These are phyloP conservation scores for Halichoerus grypus DNA, from an alignment of 2,113 vertebrate genomes.

Conservation along the genomic window DNA sequence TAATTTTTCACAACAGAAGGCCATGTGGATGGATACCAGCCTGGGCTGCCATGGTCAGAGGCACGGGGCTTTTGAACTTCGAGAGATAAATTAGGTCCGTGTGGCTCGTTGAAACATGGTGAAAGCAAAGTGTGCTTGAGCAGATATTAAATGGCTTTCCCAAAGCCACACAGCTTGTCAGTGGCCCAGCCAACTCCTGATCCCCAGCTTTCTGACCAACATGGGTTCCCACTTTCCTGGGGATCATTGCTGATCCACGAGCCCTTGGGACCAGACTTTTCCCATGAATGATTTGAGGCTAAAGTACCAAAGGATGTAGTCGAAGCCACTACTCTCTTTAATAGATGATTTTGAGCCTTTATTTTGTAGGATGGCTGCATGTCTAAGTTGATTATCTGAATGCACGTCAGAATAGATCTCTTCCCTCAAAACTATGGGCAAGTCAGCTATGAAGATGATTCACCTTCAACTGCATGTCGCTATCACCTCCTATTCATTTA, in stretches of 20 bases:
- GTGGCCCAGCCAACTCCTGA: background rate
- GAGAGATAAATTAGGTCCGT: background rate
- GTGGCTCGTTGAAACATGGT: background rate
- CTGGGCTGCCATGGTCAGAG: background rate
- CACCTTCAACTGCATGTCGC: background rate
- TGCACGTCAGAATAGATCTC: background rate
- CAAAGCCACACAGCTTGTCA: background rate
- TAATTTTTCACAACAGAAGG: background rate
- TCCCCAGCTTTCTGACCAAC: background rate
- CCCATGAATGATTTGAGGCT: background rate
- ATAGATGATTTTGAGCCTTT: background rate
- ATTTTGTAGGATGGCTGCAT: background rate
- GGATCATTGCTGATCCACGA: background rate
- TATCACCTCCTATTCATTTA: background rate
- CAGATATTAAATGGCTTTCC: background rate
- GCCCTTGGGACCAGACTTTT: background rate
- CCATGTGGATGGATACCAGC: background rate
- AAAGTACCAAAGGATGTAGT: background rate
- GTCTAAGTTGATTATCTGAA: background rate
- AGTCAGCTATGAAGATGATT: background rate
- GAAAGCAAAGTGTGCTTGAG: background rate
- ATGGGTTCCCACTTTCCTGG: background rate
- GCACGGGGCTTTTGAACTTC: background rate
- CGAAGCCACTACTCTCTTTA: background rate
- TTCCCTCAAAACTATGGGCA: background rate